Base-by-base conservation (phyloP, 2,888 invertebrate species). In the Gastrophysa polygoni region DNA sequence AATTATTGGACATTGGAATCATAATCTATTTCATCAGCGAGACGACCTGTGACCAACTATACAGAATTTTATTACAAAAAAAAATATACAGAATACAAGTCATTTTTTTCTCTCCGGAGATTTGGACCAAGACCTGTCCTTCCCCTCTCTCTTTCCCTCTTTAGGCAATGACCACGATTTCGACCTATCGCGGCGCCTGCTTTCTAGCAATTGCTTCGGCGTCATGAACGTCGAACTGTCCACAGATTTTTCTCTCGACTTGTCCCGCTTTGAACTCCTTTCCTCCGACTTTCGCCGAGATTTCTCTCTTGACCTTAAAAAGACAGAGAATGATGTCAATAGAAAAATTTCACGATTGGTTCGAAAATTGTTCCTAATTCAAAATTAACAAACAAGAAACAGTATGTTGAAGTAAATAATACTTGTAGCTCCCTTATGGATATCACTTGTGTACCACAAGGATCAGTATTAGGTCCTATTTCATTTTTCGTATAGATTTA, bases 151-250 rank as follows among this genome's bases (percentile, higher is more conserved):
- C 60, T n/a, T n/a, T n/a, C 82, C 69, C 8, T 85, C 84, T 66
- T 82, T 85, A 0, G 87, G 87, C 50, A 86, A 75, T 0, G 89
- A 88, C 87, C 88, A 88, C 14, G 88, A 88, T 51, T 63, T 66
- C 0, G 87, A 86, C 0, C 85, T 77, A 1, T 79, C 80, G 38
- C 79, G 74, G 38, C 79, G 74, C 62, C 64, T 58, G 10, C 47
- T 76, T 50, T 73, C 74, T 18, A 73, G 68, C 55, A 77, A 66
- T 60, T 76, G 75, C 75, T 71, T 74, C 14, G 79, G 80, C 7
- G 80, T 78, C 64, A 80, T 74, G 68, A 80, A 80, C 50, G 75
- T 77, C 1, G 78, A 76, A 71, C 79, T 79, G 71, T 79, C 79
- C 10, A 77, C 75, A 34, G 78, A 81, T 51, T 69, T 70, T 58